A percentile compares a stretch with the other conserved stretches of the same genome.
These are phyloP conservation scores for Aplochiton taeniatus DNA, from an alignment of 2,797 vertebrate genomes.

Conservation along the genomic window DNA sequence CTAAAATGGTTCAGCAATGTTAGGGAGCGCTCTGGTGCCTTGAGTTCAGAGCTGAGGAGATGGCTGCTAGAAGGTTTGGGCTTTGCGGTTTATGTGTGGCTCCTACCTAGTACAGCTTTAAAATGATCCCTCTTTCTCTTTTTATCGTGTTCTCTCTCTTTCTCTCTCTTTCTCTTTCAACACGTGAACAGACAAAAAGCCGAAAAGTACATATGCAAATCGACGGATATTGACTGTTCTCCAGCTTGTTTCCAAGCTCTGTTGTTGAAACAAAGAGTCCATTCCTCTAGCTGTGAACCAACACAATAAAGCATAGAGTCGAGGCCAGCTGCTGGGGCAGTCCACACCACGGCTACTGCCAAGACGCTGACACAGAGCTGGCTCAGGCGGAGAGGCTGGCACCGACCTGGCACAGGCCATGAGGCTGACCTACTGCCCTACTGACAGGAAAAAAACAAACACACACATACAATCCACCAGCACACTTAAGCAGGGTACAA, in stretches of 20 bases:
- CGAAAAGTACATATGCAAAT: background rate
- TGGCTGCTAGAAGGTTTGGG: no score
- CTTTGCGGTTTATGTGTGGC: background rate
- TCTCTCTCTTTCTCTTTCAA: slow-evolving; percentile 25
- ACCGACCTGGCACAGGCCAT: background rate
- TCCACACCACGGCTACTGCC: background rate
- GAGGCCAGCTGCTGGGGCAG: background rate
- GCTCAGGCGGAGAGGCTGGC: no score
- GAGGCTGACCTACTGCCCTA: slow-evolving; percentile 5
- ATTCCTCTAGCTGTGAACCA: background rate
- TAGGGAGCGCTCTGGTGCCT: background rate
- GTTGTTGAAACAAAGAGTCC: slow-evolving; percentile 3
- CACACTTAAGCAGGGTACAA: no score
- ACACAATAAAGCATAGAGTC: background rate
- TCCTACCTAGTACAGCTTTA: background rate
- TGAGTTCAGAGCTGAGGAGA: background rate
- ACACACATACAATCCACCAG: background rate
- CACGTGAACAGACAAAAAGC: no score
- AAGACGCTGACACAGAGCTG: background rate
- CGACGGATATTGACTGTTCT: background rate
- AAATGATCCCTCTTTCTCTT: background rate
- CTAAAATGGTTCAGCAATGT: background rate
- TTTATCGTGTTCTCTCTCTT: background rate
- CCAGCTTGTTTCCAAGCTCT: background rate
- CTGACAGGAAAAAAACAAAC: background rate